Conservation (phyloP, 2,888 invertebrate genomes). For the Eilema sororculum region DNA sequence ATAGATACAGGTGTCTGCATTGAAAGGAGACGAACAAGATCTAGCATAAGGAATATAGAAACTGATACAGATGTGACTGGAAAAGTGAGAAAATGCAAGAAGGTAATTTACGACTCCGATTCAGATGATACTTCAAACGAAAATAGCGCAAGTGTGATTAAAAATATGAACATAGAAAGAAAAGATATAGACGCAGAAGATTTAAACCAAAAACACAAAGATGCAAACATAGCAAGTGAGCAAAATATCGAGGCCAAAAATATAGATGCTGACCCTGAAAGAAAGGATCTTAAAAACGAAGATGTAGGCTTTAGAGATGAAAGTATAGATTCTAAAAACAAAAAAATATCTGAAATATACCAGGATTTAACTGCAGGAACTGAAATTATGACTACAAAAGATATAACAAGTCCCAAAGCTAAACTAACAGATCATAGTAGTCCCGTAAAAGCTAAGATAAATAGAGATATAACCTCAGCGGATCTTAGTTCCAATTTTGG, state of each 20-base stretch:
- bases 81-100: slow-evolving; percentile 55
- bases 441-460: slow-evolving; percentile 27
- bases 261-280: neutral
- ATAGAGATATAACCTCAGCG: slow-evolving; percentile 24
- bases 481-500: slow-evolving; percentile 57
- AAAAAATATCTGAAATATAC: neutral
- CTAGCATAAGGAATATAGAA: slow-evolving; percentile 52
- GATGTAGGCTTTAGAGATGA: neutral
- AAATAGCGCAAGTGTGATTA: slow-evolving; percentile 20
- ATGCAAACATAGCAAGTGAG: neutral
- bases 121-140: slow-evolving; percentile 58
- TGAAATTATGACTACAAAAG: neutral
- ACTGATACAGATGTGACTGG: slow-evolving; percentile 21
- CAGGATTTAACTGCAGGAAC: neutral
- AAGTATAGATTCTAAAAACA: neutral
- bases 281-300: neutral
- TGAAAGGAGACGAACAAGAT: slow-evolving; percentile 63
- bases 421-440: slow-evolving; percentile 8
- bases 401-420: neutral
- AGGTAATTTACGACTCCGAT: slow-evolving; percentile 65
- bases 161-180: neutral
- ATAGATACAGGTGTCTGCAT: slow-evolving; percentile 25
- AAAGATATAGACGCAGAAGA: neutral
- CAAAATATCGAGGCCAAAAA: slow-evolving; percentile 4
- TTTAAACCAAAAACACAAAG: neutral